Conservation (phyloP, 2,888 invertebrate species). For the Pardosa pseudoannulata region DNA sequence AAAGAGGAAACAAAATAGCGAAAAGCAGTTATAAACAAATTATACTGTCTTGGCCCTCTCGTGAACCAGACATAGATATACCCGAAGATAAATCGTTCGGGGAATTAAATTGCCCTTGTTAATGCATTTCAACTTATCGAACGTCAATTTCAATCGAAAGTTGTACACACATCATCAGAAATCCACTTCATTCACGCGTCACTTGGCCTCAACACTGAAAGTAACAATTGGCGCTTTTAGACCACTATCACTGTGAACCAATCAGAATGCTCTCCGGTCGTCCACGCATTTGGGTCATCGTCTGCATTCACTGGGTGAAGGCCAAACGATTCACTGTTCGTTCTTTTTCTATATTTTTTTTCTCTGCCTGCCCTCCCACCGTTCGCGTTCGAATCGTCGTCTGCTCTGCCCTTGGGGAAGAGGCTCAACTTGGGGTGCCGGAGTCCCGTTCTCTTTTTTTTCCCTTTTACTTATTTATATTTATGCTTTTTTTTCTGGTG, state of each 20-base stretch:
- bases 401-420: conserved; percentile 52
- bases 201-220: neutral
- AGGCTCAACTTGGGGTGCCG: conserved; percentile 46
- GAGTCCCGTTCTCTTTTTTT: too few relatives aligned
- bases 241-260: neutral
- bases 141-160: conserved; percentile 14
- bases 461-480: conserved; percentile 3
- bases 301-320: conserved; percentile 70
- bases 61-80: too few relatives aligned
- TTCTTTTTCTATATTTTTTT: conserved; percentile 18
- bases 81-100: too few relatives aligned
- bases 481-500: neutral
- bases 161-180: too few relatives aligned
- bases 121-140: neutral
- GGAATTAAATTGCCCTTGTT: neutral
- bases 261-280: conserved; percentile 24
- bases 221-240: neutral
- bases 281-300: conserved; percentile 70
- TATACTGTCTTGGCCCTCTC: too few relatives aligned
- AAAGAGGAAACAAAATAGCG: too few relatives aligned
- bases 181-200: neutral
- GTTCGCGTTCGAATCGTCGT: neutral
- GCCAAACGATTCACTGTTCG: conserved; percentile 46
- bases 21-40: too few relatives aligned
- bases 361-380: conserved; percentile 31